phyloP scores from a whole-genome alignment of 2,113 vertebrate genomes.

The Marmota flaviventris region DNA sequence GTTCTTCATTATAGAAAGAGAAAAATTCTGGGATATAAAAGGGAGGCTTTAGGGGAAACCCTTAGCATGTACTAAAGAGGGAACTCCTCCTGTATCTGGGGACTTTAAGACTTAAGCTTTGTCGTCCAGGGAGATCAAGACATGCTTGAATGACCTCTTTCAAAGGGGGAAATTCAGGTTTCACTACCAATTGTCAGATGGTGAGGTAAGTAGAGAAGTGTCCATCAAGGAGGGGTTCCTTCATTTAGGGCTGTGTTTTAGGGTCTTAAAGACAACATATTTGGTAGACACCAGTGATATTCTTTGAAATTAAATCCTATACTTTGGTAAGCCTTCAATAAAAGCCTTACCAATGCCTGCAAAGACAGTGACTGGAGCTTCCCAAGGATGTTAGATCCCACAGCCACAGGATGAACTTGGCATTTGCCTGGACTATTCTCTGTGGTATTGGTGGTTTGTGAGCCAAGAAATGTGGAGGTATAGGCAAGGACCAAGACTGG shows the following conservation, averaged over 20 bases:
- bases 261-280: not conserved
- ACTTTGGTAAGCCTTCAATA: not conserved
- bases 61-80: not conserved
- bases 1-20: not conserved
- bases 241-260: not conserved
- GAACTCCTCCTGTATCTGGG: not conserved
- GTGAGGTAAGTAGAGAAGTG: not conserved
- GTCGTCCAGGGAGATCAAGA: not conserved
- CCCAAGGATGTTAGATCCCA: not conserved
- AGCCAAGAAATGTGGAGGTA: not conserved
- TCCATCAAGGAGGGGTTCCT: not conserved
- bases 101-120: not conserved
- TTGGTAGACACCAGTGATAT: not conserved
- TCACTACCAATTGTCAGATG: not conserved
- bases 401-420: not conserved
- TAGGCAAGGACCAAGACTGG: not conserved
- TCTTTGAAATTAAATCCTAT: not conserved
- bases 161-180: not conserved
- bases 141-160: not conserved
- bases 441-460: not conserved
- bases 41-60: not conserved
- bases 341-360: not conserved
- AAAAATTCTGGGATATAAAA: not conserved
- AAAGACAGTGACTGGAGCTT: not conserved
- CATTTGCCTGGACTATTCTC: not conserved